Base-by-base conservation (phyloP, 2,113 vertebrate genomes). In the Brachyhypopomus gauderio region DNA sequence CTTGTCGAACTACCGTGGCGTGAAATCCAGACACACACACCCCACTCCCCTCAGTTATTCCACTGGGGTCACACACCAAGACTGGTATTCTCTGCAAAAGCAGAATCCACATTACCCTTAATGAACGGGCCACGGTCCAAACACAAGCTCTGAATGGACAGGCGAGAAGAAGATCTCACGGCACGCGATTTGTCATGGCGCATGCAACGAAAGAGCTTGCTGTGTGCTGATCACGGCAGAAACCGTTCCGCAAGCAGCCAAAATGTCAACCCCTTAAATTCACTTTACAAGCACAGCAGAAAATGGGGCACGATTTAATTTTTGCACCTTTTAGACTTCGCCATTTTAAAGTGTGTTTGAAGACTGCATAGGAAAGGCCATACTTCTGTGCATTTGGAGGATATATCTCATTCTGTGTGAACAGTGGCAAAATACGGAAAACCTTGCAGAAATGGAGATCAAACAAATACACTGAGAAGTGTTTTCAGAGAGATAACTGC, bases 401-500 rank as follows among this genome's bases (percentile, higher is more conserved):
- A 11, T 14, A 14, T 14, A 52, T 52, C 45, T 52, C 9, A 52
- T 14, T 52, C 45, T 14, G 45, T 12, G 45, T 52, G 45, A 52
- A 9, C 45, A 52, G 45, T 14, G 45, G 45, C 11, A 73, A 86
- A 78, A 79, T 75, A 36, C 82, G 48, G 75, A 76, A 62, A 72
- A 74, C 78, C 79, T 87, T 59, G 85, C 72, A 70, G 59, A 76
- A 85, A 86, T 52, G 75, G 79, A 84, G 85, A 90, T 89, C 77
- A 91, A 90, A 87, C 72, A 75, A 76, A 77, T 55, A 79, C 56
- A 80, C 78, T 60, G 73, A 83, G 66, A 87, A 91, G 72, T 87
- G 87, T 85, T 85, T 80, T 79, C 78, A 83, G 84, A 84, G 72
- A 88, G 89, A 91, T 91, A 91, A 89, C 80, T 79, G 84, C 82